Conservation (phyloP, 2,113 vertebrate genomes). For the Halichoeres trimaculatus region DNA sequence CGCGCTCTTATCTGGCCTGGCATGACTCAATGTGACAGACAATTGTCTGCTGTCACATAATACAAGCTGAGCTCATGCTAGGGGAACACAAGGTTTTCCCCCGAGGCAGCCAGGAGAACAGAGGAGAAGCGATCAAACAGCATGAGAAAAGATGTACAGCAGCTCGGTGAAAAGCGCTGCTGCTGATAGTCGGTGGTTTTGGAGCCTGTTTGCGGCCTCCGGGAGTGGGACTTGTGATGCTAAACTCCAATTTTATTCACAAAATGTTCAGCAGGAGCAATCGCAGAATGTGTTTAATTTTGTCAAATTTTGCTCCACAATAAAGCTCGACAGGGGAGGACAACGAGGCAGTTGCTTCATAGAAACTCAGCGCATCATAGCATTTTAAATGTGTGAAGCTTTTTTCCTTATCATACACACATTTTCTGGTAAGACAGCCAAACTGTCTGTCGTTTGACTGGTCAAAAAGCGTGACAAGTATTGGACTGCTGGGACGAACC, state of each 20-base stretch:
- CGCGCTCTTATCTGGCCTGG: constrained; percentile 6
- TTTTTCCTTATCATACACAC: not conserved
- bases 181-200: constrained; percentile 1
- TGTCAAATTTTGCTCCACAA: not conserved
- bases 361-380: no score
- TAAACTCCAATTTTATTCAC: not conserved
- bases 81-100: constrained; percentile 30
- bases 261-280: not conserved
- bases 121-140: constrained; percentile 42
- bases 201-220: not conserved
- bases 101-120: constrained; percentile 18
- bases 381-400: no score
- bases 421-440: not conserved
- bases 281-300: not conserved
- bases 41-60: constrained; percentile 54
- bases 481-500: not conserved
- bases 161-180: not conserved
- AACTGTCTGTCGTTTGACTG: not conserved
- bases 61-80: constrained; percentile 58
- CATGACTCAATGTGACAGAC: constrained; percentile 39
- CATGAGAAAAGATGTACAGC: constrained; percentile 11
- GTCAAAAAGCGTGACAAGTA: not conserved
- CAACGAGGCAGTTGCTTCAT: not conserved
- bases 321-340: not conserved
- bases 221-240: not conserved